phyloP scores from a whole-genome alignment of 2,888 invertebrate genomes.

The Pterostichus niger region DNA sequence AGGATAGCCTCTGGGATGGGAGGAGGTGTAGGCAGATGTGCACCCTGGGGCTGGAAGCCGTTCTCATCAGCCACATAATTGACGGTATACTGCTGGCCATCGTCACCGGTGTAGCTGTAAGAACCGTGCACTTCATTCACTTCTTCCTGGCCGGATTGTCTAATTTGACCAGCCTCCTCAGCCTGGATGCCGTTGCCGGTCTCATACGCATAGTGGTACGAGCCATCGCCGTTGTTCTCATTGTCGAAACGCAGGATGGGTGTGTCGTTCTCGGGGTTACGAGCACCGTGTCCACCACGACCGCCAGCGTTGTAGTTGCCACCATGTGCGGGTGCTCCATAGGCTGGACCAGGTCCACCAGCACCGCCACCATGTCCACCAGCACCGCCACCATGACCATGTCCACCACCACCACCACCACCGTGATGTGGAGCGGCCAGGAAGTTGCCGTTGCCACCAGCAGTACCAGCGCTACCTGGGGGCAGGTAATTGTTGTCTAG shows the following conservation, averaged over 20 bases:
- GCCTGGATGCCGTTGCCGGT: slow-evolving; percentile 80
- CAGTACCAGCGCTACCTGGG: slow-evolving; percentile 78
- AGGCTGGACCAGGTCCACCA: neutral
- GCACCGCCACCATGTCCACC: slow-evolving; percentile 76
- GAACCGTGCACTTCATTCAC: slow-evolving; percentile 79
- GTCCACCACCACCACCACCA: slow-evolving; percentile 30
- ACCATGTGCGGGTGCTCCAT: slow-evolving; percentile 40
- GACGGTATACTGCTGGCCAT: slow-evolving; percentile 79
- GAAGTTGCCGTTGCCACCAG: slow-evolving; percentile 77
- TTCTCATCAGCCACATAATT: slow-evolving; percentile 81
- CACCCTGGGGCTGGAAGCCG: slow-evolving; percentile 79
- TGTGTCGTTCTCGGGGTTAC: slow-evolving; percentile 73
- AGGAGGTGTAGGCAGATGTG: slow-evolving; percentile 79
- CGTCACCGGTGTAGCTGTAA: slow-evolving; percentile 80
- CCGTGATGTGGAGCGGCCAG: slow-evolving; percentile 71
- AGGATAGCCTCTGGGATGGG: slow-evolving; percentile 80
- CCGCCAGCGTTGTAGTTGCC: neutral
- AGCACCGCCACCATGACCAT: slow-evolving; percentile 76
- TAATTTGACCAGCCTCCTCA: slow-evolving; percentile 79
- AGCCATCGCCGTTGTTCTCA: slow-evolving; percentile 77
- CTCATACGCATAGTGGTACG: slow-evolving; percentile 78
- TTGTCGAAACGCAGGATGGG: slow-evolving; percentile 76
- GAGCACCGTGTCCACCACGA: neutral
- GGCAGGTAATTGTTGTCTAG: slow-evolving; percentile 81
- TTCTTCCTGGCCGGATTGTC: slow-evolving; percentile 76